Evolutionary conservation across 2,113 vertebrate genomes (phyloP).

Genomic region (Grammomys dolichurus): DNA sequence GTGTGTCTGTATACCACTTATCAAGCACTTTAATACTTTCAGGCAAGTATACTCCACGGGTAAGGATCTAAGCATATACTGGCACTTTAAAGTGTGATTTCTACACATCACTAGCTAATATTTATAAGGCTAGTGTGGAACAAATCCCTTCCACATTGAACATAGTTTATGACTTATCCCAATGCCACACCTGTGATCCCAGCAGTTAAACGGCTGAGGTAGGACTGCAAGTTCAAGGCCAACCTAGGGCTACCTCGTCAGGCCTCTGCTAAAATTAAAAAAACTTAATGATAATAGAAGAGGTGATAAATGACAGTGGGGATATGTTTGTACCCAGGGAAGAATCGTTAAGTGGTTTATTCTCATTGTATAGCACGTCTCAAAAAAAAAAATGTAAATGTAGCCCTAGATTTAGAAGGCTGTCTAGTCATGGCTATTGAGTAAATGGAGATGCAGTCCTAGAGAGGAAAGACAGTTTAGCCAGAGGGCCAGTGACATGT

Average conservation of each 20-base stretch:
- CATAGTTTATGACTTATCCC: not conserved
- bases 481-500: not conserved
- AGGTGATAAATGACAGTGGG: not conserved
- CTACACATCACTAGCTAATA: not conserved
- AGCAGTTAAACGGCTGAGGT: not conserved
- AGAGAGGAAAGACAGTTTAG: not conserved
- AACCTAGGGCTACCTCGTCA: not conserved
- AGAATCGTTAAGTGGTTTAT: not conserved
- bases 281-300: not conserved
- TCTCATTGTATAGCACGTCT: not conserved
- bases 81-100: not conserved
- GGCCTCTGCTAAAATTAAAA: not conserved
- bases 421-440: not conserved
- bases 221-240: not conserved
- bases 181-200: not conserved
- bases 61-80: not conserved
- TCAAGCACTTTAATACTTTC: not conserved
- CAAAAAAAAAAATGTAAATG: not conserved
- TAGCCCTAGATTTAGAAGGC: not conserved
- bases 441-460: not conserved
- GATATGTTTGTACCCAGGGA: not conserved
- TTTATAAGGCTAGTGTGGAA: too few relatives aligned
- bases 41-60: not conserved
- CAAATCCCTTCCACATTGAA: not conserved
- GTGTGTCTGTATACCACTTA: not conserved